A percentile compares a stretch with the other conserved stretches of the same genome.
Evolutionary conservation across 92 coral and sea anemone genomes (phyloP).

Genomic region (Phenganax stokvisi): DNA sequence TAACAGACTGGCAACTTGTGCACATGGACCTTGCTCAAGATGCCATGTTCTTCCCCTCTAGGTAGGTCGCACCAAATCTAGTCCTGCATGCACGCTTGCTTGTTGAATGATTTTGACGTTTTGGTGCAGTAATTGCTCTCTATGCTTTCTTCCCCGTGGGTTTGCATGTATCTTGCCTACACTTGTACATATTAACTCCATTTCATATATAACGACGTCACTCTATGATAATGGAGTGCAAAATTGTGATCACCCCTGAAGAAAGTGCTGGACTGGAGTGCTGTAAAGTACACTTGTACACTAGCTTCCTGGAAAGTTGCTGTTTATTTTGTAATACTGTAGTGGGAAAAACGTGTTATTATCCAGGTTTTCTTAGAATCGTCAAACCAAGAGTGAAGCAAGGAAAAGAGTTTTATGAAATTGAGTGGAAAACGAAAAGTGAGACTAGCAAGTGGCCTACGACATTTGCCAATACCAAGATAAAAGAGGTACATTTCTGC

Average conservation of each 20-base stretch:
- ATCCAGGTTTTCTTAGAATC: conserved; percentile 48
- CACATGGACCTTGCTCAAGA: background rate
- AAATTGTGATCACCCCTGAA: background rate
- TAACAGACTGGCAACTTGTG: conserved; percentile 31
- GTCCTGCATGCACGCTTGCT: background rate
- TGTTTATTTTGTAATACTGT: background rate
- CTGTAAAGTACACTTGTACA: background rate
- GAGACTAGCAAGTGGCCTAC: conserved; percentile 58
- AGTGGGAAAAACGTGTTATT: background rate
- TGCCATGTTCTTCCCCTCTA: conserved; percentile 7
- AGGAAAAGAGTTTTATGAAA: conserved; percentile 75
- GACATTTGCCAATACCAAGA: conserved; percentile 63
- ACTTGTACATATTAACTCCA: no score
- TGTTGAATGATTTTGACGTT: background rate
- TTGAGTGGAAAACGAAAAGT: conserved; percentile 65
- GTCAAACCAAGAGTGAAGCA: conserved; percentile 78
- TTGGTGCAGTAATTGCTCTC: background rate
- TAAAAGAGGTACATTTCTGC: conserved; percentile 54
- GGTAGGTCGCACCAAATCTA: background rate
- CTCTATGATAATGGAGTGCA: no score
- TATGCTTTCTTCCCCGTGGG: background rate
- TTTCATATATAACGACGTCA: no score
- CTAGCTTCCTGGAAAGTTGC: background rate
- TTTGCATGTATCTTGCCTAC: no score
- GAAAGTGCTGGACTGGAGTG: no score